Base-by-base conservation (phyloP, 2,888 invertebrate genomes). In the Abrostola triplasia region DNA sequence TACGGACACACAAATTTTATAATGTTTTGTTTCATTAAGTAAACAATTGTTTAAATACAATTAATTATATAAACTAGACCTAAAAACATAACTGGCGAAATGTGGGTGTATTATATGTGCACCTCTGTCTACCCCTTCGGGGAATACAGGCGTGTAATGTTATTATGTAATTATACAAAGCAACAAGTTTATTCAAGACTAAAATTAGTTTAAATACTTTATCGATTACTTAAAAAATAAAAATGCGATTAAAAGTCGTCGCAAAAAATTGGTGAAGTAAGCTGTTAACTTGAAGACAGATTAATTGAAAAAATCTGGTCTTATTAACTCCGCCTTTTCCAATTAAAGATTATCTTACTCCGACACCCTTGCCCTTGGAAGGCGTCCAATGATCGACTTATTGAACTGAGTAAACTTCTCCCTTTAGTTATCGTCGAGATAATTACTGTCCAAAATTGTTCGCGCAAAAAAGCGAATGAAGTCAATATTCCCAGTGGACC, bases 281-380 rank as follows among this genome's bases (percentile, higher is more conserved):
- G 65, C 58, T 48, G 64, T 72, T 67, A 73, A 77, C 60, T 65
- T 59, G 50, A 64, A 63, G 65, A 51, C 54, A 62, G 59, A 76
- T 79, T 77, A 76, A 77, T 77, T 79, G 59, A 67, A 63, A 59
- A 67, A 79, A 73, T 73, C 60, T 67, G 64, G 52, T 48, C 47
- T 38, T 42, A 63, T 49, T 13, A 12, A 40, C 42, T 48, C 42
- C 61, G 47, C 66, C 72, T 63, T 48, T 67, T 64, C 73, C 73
- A 73, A 76, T 77, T 77, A 73, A 76, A 64, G 73, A 76, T 73
- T 79, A 79, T 69, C 66, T 72, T 65, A 52, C 50, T 69, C 63
- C 53, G 54, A 60, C 66, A 67, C 62, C 59, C 61, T 49, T 61
- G 61, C 36, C 67, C 64, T 69, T 67, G 56, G 11, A 40, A 44